Conservation (phyloP, 1,140 invertebrate species). For the Drosophila asahinai region DNA sequence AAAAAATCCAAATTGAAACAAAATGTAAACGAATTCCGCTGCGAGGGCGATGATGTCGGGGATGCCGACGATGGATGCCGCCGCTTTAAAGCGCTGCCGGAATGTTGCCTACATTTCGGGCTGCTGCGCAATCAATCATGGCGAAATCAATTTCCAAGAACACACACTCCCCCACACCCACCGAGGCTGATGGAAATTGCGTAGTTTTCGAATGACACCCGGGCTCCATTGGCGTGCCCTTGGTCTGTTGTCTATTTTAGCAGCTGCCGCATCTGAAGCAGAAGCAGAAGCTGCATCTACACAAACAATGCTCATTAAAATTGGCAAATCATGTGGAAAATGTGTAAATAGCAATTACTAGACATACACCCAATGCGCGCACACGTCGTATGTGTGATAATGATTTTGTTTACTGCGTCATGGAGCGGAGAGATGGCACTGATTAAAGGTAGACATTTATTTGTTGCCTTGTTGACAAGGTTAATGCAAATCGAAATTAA, state of each 20-base stretch:
- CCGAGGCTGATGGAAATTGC: slow-evolving; percentile 31
- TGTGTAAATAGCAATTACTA: slow-evolving; percentile 78
- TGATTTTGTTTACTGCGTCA: slow-evolving; percentile 20
- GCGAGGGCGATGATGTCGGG: slow-evolving; percentile 12
- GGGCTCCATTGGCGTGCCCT: slow-evolving; percentile 27
- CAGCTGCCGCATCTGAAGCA: slow-evolving; percentile 34
- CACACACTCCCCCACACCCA: slow-evolving; percentile 30
- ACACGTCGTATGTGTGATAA: slow-evolving; percentile 42
- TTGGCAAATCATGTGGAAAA: slow-evolving; percentile 79
- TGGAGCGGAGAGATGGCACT: neutral
- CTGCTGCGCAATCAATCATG: slow-evolving; percentile 78
- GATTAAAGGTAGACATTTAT: slow-evolving; percentile 2
- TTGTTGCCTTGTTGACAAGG: slow-evolving; percentile 4
- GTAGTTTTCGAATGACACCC: slow-evolving; percentile 44
- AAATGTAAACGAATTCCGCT: slow-evolving; percentile 64
- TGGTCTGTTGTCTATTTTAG: slow-evolving; percentile 58
- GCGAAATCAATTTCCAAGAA: slow-evolving; percentile 78
- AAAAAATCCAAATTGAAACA: slow-evolving; percentile 76
- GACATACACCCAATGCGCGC: slow-evolving; percentile 9
- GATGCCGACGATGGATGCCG: slow-evolving; percentile 15
- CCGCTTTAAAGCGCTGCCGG: slow-evolving; percentile 35
- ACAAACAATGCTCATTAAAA: slow-evolving; percentile 80
- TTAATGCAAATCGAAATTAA: slow-evolving; percentile 3
- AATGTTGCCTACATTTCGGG: slow-evolving; percentile 63
- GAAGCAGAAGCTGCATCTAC: slow-evolving; percentile 50